These are phyloP conservation scores for Ciconia nigra DNA, from an alignment of 2,797 vertebrate species.

Conservation along the genomic window DNA sequence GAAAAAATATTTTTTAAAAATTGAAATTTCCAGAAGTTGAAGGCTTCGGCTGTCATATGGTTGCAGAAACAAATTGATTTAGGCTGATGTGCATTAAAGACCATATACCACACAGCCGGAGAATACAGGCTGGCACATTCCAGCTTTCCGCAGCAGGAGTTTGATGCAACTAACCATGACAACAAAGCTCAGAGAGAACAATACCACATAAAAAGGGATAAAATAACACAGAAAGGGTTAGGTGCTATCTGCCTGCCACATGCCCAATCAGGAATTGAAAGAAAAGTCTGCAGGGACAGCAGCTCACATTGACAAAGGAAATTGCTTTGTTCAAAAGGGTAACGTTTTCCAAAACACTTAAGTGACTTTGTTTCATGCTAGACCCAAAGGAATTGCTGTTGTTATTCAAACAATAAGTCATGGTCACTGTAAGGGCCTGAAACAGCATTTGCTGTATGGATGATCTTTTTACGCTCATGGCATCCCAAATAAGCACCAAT, in stretches of 20 bases:
- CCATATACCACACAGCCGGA: not conserved
- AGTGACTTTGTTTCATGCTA: not conserved
- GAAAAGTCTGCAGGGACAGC: not conserved
- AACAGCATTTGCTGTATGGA: not conserved
- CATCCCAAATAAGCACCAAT: not conserved
- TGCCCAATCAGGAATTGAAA: not conserved
- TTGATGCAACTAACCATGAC: not conserved
- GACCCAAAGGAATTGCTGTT: not conserved
- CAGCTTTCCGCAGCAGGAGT: not conserved
- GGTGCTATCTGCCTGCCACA: not conserved
- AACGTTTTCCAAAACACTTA: not conserved
- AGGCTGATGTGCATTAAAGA: not conserved
- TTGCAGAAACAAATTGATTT: not conserved
- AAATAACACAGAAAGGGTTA: not conserved
- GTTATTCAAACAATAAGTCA: not conserved
- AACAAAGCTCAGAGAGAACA: constrained; percentile 10
- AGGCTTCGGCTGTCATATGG: not conserved
- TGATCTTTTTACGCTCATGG: not conserved
- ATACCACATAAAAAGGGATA: constrained; percentile 4
- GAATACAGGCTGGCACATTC: not conserved
- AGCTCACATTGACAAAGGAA: not conserved
- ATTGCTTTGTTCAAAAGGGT: not conserved
- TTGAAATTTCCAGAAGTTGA: not conserved
- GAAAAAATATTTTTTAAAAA: not conserved
- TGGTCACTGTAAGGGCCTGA: not conserved